These are phyloP conservation scores for Acropternis orthonyx DNA, from an alignment of 2,797 vertebrate genomes.

Conservation along the genomic window DNA sequence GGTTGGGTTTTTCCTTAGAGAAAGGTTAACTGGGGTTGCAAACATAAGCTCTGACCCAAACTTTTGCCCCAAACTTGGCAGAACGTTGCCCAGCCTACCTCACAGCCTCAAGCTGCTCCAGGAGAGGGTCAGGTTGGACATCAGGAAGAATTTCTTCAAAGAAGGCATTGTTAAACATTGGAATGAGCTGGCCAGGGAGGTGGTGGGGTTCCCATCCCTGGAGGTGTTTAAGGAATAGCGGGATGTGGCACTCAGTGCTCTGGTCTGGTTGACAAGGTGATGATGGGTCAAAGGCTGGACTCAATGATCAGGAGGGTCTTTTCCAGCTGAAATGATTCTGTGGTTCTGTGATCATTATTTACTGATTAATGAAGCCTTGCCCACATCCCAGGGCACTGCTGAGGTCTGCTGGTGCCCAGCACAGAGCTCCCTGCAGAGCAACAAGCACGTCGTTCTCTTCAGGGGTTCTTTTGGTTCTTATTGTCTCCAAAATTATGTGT, in stretches of 20 bases:
- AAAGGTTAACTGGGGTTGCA: not conserved
- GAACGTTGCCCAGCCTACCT: not conserved
- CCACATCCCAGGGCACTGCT: not conserved
- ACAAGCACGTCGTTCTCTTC: not conserved
- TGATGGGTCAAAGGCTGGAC: not conserved
- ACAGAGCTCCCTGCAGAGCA: not conserved
- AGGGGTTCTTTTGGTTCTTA: not conserved
- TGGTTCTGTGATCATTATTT: not conserved
- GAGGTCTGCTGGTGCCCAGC: not conserved
- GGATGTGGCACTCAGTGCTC: not conserved
- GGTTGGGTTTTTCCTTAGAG: not conserved
- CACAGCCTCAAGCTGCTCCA: not conserved
- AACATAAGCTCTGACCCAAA: not conserved
- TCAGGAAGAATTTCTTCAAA: not conserved
- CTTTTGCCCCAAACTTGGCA: not conserved
- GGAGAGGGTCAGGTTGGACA: not conserved
- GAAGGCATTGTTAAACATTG: not conserved
- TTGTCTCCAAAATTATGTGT: not conserved
- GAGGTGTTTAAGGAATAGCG: not conserved
- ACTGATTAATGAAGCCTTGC: not conserved
- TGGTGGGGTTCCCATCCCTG: not conserved
- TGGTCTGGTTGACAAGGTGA: not conserved
- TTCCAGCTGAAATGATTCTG: not conserved
- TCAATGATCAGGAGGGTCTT: not conserved
- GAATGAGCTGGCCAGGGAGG: not conserved